Evolutionary conservation across 2,888 invertebrate species (phyloP).

Genomic region (Gerosis bhagava): DNA sequence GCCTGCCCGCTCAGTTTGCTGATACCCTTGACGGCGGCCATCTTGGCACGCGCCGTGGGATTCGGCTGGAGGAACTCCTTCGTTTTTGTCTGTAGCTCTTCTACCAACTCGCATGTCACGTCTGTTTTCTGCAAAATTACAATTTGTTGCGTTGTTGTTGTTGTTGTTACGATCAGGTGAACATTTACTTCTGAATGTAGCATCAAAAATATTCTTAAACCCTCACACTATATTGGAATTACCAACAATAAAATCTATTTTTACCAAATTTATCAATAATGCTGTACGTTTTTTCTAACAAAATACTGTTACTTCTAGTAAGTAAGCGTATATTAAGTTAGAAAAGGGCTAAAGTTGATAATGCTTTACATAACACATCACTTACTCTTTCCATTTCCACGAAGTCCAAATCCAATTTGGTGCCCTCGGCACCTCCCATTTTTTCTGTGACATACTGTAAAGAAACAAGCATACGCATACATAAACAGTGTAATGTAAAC

Average conservation of each 20-base stretch:
- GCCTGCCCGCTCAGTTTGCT: conserved; percentile 98
- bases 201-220: not conserved
- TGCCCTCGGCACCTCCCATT: conserved; percentile 99
- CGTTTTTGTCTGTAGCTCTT: conserved; percentile 97
- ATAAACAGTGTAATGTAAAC: not conserved
- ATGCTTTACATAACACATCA: conserved; percentile 32
- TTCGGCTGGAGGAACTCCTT: conserved; percentile 99
- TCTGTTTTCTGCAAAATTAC: conserved; percentile 94
- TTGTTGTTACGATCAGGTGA: too few relatives aligned
- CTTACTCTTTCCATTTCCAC: conserved; percentile 99
- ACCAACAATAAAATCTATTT: too few relatives aligned
- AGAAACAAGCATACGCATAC: conserved; percentile 38
- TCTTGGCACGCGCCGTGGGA: conserved; percentile 96
- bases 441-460: conserved; percentile 99
- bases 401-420: conserved; percentile 99
- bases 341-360: conserved; percentile 2
- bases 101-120: conserved; percentile 97
- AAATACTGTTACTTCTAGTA: too few relatives aligned
- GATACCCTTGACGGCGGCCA: conserved; percentile 97
- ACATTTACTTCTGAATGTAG: not conserved
- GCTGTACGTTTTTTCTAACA: too few relatives aligned
- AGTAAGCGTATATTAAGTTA: not conserved
- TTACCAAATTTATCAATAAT: too few relatives aligned
- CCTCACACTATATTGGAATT: too few relatives aligned
- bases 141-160: not conserved